A percentile compares a stretch with the other conserved stretches of the same genome.
Evolutionary conservation across 30 jellyfish, hydroid and myxozoan species (phyloP).

Genomic region (Nemopilema nomurai): DNA sequence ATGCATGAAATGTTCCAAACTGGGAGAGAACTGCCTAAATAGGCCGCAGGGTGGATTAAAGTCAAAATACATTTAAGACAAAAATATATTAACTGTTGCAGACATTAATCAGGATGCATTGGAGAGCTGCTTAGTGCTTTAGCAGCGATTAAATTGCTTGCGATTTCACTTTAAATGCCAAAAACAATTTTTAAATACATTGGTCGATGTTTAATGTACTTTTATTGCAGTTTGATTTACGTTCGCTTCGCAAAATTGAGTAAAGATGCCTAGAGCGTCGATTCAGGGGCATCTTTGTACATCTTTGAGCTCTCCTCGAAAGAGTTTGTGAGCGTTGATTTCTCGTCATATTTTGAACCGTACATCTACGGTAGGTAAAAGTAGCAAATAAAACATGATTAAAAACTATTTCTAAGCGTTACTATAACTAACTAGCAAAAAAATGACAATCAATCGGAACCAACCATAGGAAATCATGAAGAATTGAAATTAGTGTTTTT

Average conservation of each 20-base stretch:
- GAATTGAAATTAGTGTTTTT: no score
- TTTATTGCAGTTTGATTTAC: background rate
- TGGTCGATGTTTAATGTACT: background rate
- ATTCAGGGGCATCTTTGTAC: constrained; percentile 79
- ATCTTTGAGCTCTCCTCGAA: constrained; percentile 38
- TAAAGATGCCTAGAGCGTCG: constrained; percentile 57
- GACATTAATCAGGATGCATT: background rate
- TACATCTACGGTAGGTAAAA: constrained; percentile 39
- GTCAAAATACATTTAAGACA: background rate
- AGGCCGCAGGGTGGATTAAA: background rate
- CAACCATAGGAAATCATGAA: no score
- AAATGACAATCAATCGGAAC: no score
- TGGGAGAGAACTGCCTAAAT: no score
- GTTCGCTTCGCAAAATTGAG: background rate
- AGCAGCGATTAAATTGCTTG: background rate
- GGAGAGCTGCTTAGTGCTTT: background rate
- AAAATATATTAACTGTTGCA: background rate
- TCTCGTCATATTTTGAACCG: constrained; percentile 63
- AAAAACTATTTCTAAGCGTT: no score
- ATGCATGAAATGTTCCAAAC: no score
- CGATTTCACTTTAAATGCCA: background rate
- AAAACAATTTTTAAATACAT: background rate
- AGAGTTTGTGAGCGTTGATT: constrained; percentile 46
- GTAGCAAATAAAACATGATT: background rate
- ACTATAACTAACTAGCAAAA: no score